These are phyloP conservation scores for Frieseomelitta varia DNA, from an alignment of 1,140 invertebrate species.

Conservation along the genomic window DNA sequence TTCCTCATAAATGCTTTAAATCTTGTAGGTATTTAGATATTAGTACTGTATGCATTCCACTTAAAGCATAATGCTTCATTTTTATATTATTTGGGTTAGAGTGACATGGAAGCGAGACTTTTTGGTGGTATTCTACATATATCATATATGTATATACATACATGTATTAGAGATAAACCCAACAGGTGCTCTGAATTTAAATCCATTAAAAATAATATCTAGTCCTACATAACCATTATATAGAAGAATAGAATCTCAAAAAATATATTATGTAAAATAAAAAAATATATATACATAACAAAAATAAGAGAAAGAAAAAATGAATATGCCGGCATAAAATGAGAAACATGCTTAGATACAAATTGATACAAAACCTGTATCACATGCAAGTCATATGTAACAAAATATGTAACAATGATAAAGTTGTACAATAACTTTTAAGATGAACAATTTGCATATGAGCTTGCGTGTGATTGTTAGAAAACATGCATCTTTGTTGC, in stretches of 20 bases:
- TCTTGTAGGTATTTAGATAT: conserved; percentile 37
- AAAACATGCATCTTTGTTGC: conserved; percentile 66
- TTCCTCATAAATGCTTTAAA: background rate
- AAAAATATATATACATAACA: background rate
- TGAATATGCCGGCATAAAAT: conserved; percentile 82
- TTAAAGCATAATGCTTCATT: conserved; percentile 54
- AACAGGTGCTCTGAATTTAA: conserved; percentile 77
- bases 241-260: conserved; percentile 42
- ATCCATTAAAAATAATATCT: conserved; percentile 40
- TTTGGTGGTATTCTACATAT: conserved; percentile 60
- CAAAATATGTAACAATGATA: background rate
- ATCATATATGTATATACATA: conserved; percentile 41
- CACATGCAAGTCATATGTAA: conserved; percentile 52
- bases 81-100: conserved; percentile 65
- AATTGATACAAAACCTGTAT: conserved; percentile 66
- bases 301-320: conserved; percentile 61
- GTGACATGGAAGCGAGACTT: conserved; percentile 69
- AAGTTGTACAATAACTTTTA: background rate
- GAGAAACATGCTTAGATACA: conserved; percentile 77
- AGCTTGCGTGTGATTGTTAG: conserved; percentile 65
- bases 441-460: conserved; percentile 52
- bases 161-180: conserved; percentile 70
- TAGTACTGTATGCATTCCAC: conserved; percentile 52
- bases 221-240: conserved; percentile 40
- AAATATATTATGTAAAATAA: conserved; percentile 21